These are phyloP conservation scores for Nezara viridula DNA, from an alignment of 2,888 invertebrate species.

Conservation along the genomic window DNA sequence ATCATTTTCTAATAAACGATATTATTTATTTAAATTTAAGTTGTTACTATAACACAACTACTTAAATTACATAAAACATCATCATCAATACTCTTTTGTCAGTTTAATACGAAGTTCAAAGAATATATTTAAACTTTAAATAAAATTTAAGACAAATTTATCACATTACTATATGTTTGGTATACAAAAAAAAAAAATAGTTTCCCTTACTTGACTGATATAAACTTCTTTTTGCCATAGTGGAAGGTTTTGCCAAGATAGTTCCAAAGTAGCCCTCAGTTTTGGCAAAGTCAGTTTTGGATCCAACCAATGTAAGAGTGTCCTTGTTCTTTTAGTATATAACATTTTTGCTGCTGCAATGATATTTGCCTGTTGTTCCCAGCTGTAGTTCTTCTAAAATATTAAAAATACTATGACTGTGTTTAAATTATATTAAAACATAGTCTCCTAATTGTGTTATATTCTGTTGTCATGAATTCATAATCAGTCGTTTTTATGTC, in stretches of 20 bases:
- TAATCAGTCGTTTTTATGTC: background rate
- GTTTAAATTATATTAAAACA: background rate
- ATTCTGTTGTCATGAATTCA: background rate
- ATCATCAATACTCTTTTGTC: background rate
- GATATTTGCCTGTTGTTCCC: constrained; percentile 67
- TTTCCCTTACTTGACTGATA: constrained; percentile 69
- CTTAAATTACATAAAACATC: background rate
- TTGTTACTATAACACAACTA: background rate
- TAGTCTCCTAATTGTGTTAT: background rate
- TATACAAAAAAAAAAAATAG: background rate
- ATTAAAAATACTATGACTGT: background rate
- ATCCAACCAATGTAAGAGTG: constrained; percentile 71
- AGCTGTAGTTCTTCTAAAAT: constrained; percentile 6
- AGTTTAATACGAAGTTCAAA: background rate
- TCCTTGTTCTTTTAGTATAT: constrained; percentile 71
- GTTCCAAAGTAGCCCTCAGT: constrained; percentile 69
- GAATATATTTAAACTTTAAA: background rate
- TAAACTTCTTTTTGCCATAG: constrained; percentile 70
- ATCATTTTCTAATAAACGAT: too few species aligned
- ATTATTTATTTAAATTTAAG: background rate
- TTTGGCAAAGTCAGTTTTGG: constrained; percentile 70
- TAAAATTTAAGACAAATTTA: background rate
- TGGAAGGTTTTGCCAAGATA: constrained; percentile 70
- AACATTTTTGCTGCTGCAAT: constrained; percentile 70
- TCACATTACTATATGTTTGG: background rate